phyloP scores from a whole-genome alignment of 1,140 invertebrate species.

The Neodiprion fabricii region DNA sequence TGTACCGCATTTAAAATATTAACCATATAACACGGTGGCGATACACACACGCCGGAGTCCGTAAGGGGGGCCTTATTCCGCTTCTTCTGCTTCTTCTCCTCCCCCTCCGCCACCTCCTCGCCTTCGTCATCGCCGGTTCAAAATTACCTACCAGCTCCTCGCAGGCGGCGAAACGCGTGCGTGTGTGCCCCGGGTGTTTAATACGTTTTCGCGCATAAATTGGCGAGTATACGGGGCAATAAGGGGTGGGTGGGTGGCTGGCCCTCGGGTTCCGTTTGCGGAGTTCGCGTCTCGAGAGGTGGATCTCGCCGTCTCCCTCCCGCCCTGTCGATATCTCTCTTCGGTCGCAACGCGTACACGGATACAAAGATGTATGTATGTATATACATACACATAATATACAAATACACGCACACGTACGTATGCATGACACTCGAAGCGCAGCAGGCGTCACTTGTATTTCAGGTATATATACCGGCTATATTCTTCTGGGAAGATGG shows the following conservation, averaged over 20 bases:
- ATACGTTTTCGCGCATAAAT: slow-evolving; percentile 58
- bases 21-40: slow-evolving; percentile 46
- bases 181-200: slow-evolving; percentile 46
- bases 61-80: neutral
- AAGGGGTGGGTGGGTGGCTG: slow-evolving; percentile 34
- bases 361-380: too few relatives aligned
- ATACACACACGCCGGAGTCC: neutral
- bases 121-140: neutral
- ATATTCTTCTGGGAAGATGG: too few relatives aligned
- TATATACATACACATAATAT: too few relatives aligned
- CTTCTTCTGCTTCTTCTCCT: too few relatives aligned
- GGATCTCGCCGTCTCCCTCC: neutral
- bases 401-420: too few relatives aligned
- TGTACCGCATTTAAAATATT: slow-evolving; percentile 52
- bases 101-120: too few relatives aligned
- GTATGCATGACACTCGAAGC: too few relatives aligned
- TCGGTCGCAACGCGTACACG: too few relatives aligned
- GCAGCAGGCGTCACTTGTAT: too few relatives aligned
- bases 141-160: neutral
- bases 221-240: slow-evolving; percentile 57
- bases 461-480: too few relatives aligned
- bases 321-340: too few relatives aligned
- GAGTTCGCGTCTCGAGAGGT: slow-evolving; percentile 1
- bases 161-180: neutral
- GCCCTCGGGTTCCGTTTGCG: neutral